Evolutionary conservation across 1,140 invertebrate genomes (phyloP).

Genomic region (Apis cerana): DNA sequence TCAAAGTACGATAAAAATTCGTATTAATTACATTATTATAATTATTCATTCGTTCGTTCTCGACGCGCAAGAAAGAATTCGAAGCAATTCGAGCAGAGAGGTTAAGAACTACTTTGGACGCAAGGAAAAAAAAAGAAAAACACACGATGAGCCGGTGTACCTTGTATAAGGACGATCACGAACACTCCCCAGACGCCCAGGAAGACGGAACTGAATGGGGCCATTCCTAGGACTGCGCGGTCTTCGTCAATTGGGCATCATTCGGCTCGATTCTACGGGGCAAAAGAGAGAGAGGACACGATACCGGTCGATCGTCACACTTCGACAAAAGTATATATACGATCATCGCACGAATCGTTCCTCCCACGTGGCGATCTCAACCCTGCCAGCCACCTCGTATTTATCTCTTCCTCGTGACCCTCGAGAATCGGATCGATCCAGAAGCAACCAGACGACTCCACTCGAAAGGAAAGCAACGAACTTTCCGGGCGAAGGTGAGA

Average conservation of each 20-base stretch:
- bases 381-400: no score
- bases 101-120: slow-evolving; percentile 27
- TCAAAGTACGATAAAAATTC: background rate
- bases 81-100: background rate
- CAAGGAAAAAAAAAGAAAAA: no score
- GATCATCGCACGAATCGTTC: background rate
- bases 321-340: no score
- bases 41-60: no score
- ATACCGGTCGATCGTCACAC: background rate
- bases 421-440: background rate
- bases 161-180: slow-evolving; percentile 78
- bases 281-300: slow-evolving; percentile 23
- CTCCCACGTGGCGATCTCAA: background rate
- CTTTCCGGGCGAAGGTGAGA: background rate
- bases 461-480: background rate
- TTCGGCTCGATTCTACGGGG: slow-evolving; percentile 72
- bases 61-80: background rate
- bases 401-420: no score
- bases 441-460: no score
- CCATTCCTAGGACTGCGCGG: slow-evolving; percentile 76
- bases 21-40: no score
- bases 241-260: slow-evolving; percentile 78
- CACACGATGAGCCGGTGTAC: slow-evolving; percentile 49
- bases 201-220: slow-evolving; percentile 78
- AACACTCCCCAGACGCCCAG: slow-evolving; percentile 79